phyloP scores from a whole-genome alignment of 2,113 vertebrate genomes.

The Ptilorrhoa leucosticta region DNA sequence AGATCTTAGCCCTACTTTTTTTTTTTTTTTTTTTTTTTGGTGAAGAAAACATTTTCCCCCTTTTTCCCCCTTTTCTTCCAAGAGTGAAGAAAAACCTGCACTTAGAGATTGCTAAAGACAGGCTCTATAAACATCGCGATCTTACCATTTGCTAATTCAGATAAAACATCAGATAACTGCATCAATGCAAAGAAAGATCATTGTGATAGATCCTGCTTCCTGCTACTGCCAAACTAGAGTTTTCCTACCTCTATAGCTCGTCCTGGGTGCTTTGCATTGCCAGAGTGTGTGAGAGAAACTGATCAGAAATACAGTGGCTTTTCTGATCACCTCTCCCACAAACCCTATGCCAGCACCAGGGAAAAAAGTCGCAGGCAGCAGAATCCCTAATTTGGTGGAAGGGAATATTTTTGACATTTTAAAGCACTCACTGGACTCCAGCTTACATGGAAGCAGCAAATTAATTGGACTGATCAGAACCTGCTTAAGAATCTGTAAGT shows the following conservation, averaged over 20 bases:
- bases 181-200: not conserved
- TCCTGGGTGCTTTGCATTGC: not conserved
- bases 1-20: not conserved
- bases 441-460: not conserved
- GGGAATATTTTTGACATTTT: not conserved
- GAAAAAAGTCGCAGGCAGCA: not conserved
- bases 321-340: not conserved
- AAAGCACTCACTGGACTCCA: not conserved
- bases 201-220: not conserved
- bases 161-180: not conserved
- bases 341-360: not conserved
- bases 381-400: not conserved
- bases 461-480: not conserved
- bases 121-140: not conserved
- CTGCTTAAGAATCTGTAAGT: not conserved
- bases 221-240: not conserved
- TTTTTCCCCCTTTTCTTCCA: not conserved
- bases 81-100: not conserved
- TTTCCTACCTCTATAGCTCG: not conserved
- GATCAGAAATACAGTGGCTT: rapidly evolving
- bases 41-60: not conserved
- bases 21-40: not conserved
- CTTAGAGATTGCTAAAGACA: not conserved
- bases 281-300: not conserved
- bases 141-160: not conserved